These are phyloP conservation scores for Drepanosiphum platanoidis DNA, from an alignment of 2,888 invertebrate species.

Conservation along the genomic window DNA sequence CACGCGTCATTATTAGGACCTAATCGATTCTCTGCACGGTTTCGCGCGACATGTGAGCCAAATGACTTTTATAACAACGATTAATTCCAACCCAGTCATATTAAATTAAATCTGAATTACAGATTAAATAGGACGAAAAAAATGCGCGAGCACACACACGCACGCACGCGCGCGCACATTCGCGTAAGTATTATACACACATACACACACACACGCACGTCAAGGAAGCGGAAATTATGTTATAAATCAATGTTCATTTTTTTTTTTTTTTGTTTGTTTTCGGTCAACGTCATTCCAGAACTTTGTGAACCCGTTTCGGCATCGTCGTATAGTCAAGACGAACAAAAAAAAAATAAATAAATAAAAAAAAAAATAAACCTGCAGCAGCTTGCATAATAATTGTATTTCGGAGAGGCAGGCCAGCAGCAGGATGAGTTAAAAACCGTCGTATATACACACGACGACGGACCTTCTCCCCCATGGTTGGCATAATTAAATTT, in stretches of 20 bases:
- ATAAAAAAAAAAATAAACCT: slow-evolving; percentile 24
- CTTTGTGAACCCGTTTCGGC: slow-evolving; percentile 57
- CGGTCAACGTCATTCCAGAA: slow-evolving; percentile 44
- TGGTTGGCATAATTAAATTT: slow-evolving; percentile 58
- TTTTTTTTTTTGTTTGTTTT: background rate
- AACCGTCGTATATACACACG: slow-evolving; percentile 39
- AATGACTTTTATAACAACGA: slow-evolving; percentile 7
- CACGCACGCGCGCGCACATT: background rate
- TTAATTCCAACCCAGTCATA: slow-evolving; percentile 31
- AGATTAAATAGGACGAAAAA: slow-evolving; percentile 13
- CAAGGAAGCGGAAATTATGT: slow-evolving; percentile 50
- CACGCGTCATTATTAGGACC: slow-evolving; percentile 7
- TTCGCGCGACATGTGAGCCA: slow-evolving; percentile 11
- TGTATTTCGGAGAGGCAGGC: slow-evolving; percentile 29
- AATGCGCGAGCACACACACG: background rate
- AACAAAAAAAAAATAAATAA: slow-evolving; percentile 41
- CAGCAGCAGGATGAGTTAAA: slow-evolving; percentile 41
- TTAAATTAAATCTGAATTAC: slow-evolving; percentile 36
- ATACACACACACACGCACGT: background rate
- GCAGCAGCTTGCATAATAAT: slow-evolving; percentile 57
- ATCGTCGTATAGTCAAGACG: slow-evolving; percentile 9
- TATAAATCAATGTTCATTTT: slow-evolving; percentile 52
- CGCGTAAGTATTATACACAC: no score
- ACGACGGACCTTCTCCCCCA: background rate
- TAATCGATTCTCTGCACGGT: slow-evolving; percentile 38